Evolutionary conservation across 1,140 invertebrate species (phyloP), one percentile per base, ranked within the genome.

Genomic region (Radopholus similis): DNA sequence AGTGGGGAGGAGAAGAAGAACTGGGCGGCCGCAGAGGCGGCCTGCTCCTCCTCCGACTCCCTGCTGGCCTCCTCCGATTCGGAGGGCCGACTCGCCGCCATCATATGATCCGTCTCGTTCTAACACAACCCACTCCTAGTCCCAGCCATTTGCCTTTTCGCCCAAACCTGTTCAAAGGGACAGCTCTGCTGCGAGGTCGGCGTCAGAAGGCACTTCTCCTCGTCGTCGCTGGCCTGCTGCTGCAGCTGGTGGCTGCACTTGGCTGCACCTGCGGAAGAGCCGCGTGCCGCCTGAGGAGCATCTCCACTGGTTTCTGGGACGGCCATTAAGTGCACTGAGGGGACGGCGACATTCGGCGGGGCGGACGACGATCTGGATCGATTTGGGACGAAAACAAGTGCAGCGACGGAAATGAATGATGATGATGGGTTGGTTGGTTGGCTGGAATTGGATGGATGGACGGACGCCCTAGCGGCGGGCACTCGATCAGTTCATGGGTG

Each of bases 161-260:
- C 23, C 40, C 35, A 47, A 42, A 62, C 59, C 35, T 62, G 44
- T 11, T 68, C 51, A 58, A 64, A 64, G 23, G 44, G 35, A 23
- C 37, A 55, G 28, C 44, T 55, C 11, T 32, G 42, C 35, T 62
- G 64, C 59, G 62, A 68, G 42, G 47, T 68, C 23, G 66, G 63
- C 62, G 66, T 68, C 55, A 68, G 38, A 60, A 68, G 66, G 38
- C 66, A 68, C 40, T 68, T 68, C 35, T 68, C 53, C 40, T 68
- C 66, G 34, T 68, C 66, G 56, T 68, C 66, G 44, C 55, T 65
- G 30, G 32, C 65, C 28, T 65, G 58, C 15, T 65, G 65, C 18
- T 34, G 32, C 35, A 64, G 28, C 26, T 40, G 58, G 30, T 40
- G 35, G 13, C 5, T 54, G 18, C 6, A 32, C 30, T 18, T 54